Conservation (phyloP, 2,113 vertebrate species). For the Amazona vittata region DNA sequence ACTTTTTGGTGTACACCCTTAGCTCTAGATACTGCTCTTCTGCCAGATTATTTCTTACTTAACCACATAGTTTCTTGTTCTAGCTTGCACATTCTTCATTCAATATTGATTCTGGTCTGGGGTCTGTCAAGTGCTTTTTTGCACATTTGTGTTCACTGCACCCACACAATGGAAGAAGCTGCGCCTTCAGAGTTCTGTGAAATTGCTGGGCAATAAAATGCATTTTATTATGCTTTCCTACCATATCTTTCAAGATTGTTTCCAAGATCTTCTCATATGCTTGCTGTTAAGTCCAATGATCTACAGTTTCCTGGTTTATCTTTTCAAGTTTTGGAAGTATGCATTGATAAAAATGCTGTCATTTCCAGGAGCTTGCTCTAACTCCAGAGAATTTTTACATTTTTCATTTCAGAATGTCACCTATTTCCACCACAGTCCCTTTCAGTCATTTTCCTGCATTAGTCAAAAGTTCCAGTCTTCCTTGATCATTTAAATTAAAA, state of each 20-base stretch:
- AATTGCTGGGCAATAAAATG: neutral
- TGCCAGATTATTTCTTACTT: neutral
- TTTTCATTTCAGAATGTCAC: neutral
- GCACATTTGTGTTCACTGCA: neutral
- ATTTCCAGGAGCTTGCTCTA: neutral
- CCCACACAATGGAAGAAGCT: neutral
- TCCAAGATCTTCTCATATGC: neutral
- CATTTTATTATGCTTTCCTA: neutral
- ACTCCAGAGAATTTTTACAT: neutral
- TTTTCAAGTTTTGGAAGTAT: neutral
- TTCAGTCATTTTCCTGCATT: neutral
- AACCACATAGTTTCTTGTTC: neutral
- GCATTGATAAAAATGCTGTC: neutral
- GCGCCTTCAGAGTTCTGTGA: neutral
- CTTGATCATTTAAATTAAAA: neutral
- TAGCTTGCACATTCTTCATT: neutral
- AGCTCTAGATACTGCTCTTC: neutral
- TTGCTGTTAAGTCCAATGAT: neutral
- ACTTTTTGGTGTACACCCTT: neutral
- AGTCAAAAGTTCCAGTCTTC: neutral
- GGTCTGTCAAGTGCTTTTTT: neutral
- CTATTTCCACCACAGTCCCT: neutral
- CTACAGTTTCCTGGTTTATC: neutral
- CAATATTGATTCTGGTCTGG: neutral
- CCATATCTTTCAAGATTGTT: neutral